A percentile compares a stretch with the other conserved stretches of the same genome.
phyloP scores from a whole-genome alignment of 1,140 invertebrate species.

The Theocolax elegans region DNA sequence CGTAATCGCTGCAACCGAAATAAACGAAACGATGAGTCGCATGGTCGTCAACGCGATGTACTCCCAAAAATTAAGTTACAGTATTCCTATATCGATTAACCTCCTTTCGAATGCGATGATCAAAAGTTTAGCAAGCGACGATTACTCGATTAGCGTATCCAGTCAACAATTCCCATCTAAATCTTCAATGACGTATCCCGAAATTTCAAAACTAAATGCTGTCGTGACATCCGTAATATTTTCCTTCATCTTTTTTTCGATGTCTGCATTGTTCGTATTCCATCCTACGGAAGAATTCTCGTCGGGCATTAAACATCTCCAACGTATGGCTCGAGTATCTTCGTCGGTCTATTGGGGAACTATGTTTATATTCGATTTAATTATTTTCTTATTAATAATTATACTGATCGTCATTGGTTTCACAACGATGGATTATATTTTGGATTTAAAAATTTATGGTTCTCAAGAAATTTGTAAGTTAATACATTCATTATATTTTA shows the following conservation, averaged over 20 bases:
- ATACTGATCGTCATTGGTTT: conserved; percentile 47
- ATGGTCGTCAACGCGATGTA: conserved; percentile 54
- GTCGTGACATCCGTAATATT: conserved; percentile 49
- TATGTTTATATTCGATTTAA: conserved; percentile 72
- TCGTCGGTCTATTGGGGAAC: conserved; percentile 72
- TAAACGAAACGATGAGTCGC: conserved; percentile 51
- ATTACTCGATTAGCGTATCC: conserved; percentile 52
- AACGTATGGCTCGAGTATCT: conserved; percentile 75
- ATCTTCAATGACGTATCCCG: conserved; percentile 11
- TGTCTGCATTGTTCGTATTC: conserved; percentile 50
- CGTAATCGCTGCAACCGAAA: conserved; percentile 52
- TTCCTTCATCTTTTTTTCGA: conserved; percentile 50
- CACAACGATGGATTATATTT: conserved; percentile 47
- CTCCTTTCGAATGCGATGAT: conserved; percentile 57
- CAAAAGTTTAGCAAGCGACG: conserved; percentile 48
- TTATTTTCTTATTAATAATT: conserved; percentile 61
- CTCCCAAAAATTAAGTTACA: conserved; percentile 55
- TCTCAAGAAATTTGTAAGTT: conserved; percentile 52
- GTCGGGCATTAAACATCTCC: conserved; percentile 74
- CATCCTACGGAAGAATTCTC: conserved; percentile 60
- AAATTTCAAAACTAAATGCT: conserved; percentile 23
- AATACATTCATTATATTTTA: too few relatives aligned
- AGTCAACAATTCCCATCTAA: conserved; percentile 53
- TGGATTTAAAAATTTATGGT: conserved; percentile 49
- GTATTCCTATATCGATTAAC: conserved; percentile 60